Evolutionary conservation across 2,797 vertebrate genomes (phyloP), one percentile per base, ranked within the genome.

Genomic region (Borostomias antarcticus): DNA sequence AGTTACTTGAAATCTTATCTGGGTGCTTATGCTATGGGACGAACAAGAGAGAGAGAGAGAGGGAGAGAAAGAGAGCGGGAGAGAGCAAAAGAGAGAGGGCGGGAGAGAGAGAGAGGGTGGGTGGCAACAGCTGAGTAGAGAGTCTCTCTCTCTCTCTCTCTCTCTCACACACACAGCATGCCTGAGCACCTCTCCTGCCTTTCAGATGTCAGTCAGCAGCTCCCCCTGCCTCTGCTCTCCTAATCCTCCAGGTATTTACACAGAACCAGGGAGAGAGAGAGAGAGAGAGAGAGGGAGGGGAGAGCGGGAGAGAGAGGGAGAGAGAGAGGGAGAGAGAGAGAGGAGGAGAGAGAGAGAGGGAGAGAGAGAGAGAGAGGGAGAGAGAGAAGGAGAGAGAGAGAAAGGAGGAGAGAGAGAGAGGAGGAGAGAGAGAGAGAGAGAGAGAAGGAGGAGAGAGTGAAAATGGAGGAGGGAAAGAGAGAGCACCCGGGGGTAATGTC

Each of bases 191-290:
- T 84, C 88, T 85, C 73, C 66, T 85, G 85, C 82, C 85, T 90
- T 92, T 91, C 87, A 91, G 85, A 84, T 70, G 89, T 92, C 91
- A 93, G 86, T 91, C 91, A 92, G 74, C 83, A 88, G 76, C 69
- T 62, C 73, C 54, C 62, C 79, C 58, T 28, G 29, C 58, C 53
- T 58, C 77, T 91, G 83, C 87, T 87, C 86, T 89, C 85, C 84
- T 91, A 92, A 93, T 92, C 91, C 90, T 88, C 68, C 79, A 88
- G 89, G 88, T 91, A 92, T 92, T 92, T 92, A 88, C 86, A 86
- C 78, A 85, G 66, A 72, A 78, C 32, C 68, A n/a, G 62, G 53
- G 45, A 56, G 59, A 45, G 58, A 68, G 76, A 37, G 62, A 54
- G 59, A 51, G 62, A 54, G 37, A 56, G 61, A 50, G 59, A 67